Evolutionary conservation across 1,140 invertebrate genomes (phyloP), one percentile per base, ranked within the genome.

Genomic region (Magallana ariakensis): DNA sequence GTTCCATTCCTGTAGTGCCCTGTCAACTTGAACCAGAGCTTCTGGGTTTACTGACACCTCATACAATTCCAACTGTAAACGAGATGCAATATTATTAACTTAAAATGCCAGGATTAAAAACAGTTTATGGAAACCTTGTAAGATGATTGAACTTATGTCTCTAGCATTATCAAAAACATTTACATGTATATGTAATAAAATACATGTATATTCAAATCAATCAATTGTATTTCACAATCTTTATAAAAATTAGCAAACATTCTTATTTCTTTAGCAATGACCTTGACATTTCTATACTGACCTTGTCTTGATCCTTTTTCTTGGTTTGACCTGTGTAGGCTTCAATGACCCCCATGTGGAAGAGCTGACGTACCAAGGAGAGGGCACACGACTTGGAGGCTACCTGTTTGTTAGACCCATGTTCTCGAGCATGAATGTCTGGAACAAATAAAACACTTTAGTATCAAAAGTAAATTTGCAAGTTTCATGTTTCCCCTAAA

Each of bases 361-460:
- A 99, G 5, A 99, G 94, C 93, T 99, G 98, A 16, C 99, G 95
- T 0, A 99, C 98, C 15, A 99, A 94, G 0, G 98, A 99, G 10
- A 99, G 94, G 3, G 99, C 98, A 94, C 98, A 99, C 56, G 97
- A 98, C 95, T 99, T 99, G 90, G 98, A 99, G 0, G 99, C 98
- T 1, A 97, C 96, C 94, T 99, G 98, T 92, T 99, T 99, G 92
- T 98, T 99, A 0, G 98, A 99, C 1, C 97, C 98, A 83, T 97
- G 97, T 95, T 99, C 98, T 86, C 97, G 95, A 0, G 97, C 98
- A 87, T 96, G 96, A 53, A 97, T 94, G 90, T 95, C 96, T 97
- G 88, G 75, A 95, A 92, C 33, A 87, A 85, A 33, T 33, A 46
- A 46, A 4, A 46, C 33, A 4, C 33, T 46, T 46, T 46, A 46